Evolutionary conservation across 2,888 invertebrate genomes (phyloP).

Genomic region (Clitarchus hookeri): DNA sequence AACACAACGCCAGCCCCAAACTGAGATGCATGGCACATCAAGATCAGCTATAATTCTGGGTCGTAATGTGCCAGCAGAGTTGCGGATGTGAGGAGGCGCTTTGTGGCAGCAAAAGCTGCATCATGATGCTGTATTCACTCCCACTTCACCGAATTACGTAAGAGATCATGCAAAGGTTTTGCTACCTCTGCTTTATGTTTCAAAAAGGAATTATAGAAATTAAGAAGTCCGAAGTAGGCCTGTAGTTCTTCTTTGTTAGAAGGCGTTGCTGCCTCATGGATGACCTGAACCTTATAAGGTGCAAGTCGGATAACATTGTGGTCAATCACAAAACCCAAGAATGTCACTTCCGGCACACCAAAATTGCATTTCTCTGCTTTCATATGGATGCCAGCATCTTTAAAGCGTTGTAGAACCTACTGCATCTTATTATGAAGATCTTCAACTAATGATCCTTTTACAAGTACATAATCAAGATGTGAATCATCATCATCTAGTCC

Average conservation of each 20-base stretch:
- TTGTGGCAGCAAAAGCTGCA: constrained; percentile 19
- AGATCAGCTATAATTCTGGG: background rate
- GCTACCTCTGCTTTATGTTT: background rate
- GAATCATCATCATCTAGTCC: background rate
- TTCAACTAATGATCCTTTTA: background rate
- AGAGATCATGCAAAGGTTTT: background rate
- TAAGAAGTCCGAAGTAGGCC: background rate
- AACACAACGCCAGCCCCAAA: background rate
- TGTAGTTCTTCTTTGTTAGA: constrained; percentile 19
- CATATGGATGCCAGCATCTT: background rate
- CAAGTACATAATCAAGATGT: background rate
- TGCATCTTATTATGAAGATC: background rate
- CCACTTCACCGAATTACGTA: constrained; percentile 16
- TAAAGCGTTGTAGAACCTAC: background rate
- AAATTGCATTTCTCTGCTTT: background rate
- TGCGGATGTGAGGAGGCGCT: background rate
- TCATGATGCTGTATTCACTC: background rate
- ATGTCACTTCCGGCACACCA: background rate
- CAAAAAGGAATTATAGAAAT: constrained; percentile 16
- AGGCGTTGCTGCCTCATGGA: background rate
- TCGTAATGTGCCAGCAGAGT: background rate
- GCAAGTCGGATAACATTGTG: background rate
- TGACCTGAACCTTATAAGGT: constrained; percentile 4
- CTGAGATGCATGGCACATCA: background rate
- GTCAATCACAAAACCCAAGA: background rate